Evolutionary conservation across 2,797 vertebrate genomes (phyloP), one percentile per base, ranked within the genome.

Genomic region (Chromis chromis): DNA sequence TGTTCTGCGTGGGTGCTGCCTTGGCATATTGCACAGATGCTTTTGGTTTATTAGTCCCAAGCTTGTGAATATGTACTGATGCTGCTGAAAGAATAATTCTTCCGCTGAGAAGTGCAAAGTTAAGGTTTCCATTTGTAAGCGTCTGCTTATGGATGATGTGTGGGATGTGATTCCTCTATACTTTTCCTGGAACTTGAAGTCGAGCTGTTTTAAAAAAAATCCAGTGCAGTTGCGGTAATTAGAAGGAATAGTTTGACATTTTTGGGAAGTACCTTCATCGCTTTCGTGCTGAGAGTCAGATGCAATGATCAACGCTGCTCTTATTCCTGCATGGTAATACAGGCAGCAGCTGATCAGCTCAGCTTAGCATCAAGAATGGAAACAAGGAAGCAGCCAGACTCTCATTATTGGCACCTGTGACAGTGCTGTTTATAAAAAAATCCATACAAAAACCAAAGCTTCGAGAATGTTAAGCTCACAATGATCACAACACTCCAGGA

Each of bases 31-130:
- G 65, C 33, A n/a, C 56, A 24, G 40, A 60, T 40, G 33, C 52
- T 74, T 81, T 46, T 57, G 53, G n/a, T 49, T 78, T 54, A 74
- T 80, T 49, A 46, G 40, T 56, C 36, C 54, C 61, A 19, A 53
- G 58, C 13, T 61, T 21, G 46, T 49, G n/a, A 33, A 50, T 39
- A 60, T 62, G 21, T 14, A 27, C 25, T 6, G 16, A 27, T 68
- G 40, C 46, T 63, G 46, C 6, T 62, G 8, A 25, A 68, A 55
- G 48, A 36, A 28, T 3, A 27, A 48, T 25, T 6, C 25, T 55
- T 40, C 40, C 3, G 4, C 16, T 42, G 40, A 17, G 16, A 56
- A 49, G 28, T 57, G 14, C 9, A 46, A 11, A 12, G 1, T 33
- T 55, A 40, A 46, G 10, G 31, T 27, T 24, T 10, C 12, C 19